These are phyloP conservation scores for Clarias batrachus DNA, from an alignment of 2,113 vertebrate species.

Conservation along the genomic window DNA sequence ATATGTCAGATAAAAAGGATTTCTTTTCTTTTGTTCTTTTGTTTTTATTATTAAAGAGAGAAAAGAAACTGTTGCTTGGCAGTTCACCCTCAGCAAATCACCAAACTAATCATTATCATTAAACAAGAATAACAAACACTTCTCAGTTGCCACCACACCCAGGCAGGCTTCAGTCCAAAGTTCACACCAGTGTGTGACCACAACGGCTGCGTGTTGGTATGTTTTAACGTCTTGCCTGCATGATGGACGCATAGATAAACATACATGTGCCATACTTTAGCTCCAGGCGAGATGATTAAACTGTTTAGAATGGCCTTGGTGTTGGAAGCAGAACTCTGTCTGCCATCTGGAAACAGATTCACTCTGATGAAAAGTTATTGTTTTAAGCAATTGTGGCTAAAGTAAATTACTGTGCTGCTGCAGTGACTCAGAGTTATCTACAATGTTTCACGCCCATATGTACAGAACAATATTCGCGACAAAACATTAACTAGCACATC, in stretches of 20 bases:
- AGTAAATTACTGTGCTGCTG: neutral
- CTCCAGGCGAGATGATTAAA: neutral
- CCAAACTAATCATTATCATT: neutral
- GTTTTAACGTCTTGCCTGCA: neutral
- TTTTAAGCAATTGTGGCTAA: neutral
- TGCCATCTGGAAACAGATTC: neutral
- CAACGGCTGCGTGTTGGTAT: neutral
- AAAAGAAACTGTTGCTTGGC: neutral
- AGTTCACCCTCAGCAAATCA: neutral
- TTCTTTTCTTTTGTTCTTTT: neutral
- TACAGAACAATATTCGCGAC: neutral
- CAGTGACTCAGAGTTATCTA: neutral
- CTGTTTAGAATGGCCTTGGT: neutral
- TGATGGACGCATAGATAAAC: neutral
- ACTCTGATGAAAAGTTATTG: neutral
- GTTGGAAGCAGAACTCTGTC: neutral
- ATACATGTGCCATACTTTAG: neutral
- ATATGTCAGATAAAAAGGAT: neutral
- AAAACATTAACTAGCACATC: neutral
- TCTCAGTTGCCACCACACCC: conserved; percentile 7
- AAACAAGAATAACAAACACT: neutral
- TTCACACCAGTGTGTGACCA: neutral
- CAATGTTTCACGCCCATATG: neutral
- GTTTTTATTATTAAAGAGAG: no score
- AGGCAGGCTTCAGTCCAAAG: neutral